phyloP scores from a whole-genome alignment of 2,113 vertebrate genomes.

The Passer domesticus region DNA sequence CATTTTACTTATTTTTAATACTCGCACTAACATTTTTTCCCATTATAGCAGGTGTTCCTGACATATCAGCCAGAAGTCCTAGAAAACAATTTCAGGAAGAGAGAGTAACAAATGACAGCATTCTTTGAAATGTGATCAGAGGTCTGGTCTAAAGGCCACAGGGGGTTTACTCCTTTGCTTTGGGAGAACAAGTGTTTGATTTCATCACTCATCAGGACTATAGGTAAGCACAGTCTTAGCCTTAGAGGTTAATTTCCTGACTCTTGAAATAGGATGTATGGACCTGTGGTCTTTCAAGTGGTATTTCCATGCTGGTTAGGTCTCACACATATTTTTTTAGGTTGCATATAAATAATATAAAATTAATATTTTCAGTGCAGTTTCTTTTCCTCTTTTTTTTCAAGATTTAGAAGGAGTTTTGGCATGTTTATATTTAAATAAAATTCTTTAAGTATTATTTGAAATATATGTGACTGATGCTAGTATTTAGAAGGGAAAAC shows the following conservation, averaged over 20 bases:
- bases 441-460: not conserved
- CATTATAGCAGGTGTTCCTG: not conserved
- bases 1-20: not conserved
- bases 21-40: not conserved
- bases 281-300: not conserved
- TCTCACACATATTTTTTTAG: not conserved
- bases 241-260: not conserved
- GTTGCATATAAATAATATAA: not conserved
- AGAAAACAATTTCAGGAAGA: not conserved
- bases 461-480: not conserved
- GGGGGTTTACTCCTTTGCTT: not conserved
- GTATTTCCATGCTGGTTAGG: not conserved
- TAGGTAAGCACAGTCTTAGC: not conserved
- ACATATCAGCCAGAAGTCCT: not conserved
- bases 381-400: not conserved
- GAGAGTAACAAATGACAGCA: not conserved
- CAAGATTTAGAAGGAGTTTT: not conserved
- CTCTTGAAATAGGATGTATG: not conserved
- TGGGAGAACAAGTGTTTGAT: not conserved
- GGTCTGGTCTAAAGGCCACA: fast-evolving
- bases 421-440: not conserved
- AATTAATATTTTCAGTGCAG: not conserved
- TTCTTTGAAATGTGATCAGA: not conserved
- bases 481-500: not conserved
- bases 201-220: not conserved